Evolutionary conservation across 92 coral and sea anemone genomes (phyloP).

Genomic region (Galaxea fascicularis): DNA sequence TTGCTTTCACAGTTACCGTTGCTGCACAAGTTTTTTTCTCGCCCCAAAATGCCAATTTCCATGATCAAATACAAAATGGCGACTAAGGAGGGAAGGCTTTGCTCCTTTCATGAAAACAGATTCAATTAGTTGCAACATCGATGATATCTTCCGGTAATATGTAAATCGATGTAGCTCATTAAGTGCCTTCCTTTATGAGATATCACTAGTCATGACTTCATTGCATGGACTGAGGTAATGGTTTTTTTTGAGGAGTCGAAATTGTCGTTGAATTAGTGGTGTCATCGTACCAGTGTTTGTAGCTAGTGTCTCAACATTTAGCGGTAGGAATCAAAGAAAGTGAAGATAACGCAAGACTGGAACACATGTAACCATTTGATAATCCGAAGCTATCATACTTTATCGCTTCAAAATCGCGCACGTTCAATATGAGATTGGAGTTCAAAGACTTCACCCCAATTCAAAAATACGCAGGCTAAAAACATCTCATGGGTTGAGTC

Average conservation of each 20-base stretch:
- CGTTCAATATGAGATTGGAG: background rate
- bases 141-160: slow-evolving; percentile 44
- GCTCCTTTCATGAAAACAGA: background rate
- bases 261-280: slow-evolving; percentile 30
- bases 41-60: background rate
- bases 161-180: slow-evolving; percentile 29
- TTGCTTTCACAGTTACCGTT: background rate
- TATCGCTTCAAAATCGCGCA: background rate
- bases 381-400: slow-evolving; percentile 5
- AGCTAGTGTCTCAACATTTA: slow-evolving; percentile 3
- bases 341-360: slow-evolving; percentile 1
- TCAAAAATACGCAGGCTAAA: background rate
- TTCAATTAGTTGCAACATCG: slow-evolving; percentile 21
- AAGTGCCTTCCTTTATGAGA: slow-evolving; percentile 27
- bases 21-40: background rate
- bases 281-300: background rate
- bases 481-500: background rate
- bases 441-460: background rate
- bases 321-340: slow-evolving; percentile 27
- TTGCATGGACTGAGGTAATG: slow-evolving; percentile 1
- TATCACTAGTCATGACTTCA: slow-evolving; percentile 8
- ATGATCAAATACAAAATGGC: background rate
- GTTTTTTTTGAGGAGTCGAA: slow-evolving; percentile 16
- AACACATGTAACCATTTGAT: slow-evolving; percentile 23
- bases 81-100: background rate